phyloP scores from a whole-genome alignment of 2,113 vertebrate species.

The Conger conger region DNA sequence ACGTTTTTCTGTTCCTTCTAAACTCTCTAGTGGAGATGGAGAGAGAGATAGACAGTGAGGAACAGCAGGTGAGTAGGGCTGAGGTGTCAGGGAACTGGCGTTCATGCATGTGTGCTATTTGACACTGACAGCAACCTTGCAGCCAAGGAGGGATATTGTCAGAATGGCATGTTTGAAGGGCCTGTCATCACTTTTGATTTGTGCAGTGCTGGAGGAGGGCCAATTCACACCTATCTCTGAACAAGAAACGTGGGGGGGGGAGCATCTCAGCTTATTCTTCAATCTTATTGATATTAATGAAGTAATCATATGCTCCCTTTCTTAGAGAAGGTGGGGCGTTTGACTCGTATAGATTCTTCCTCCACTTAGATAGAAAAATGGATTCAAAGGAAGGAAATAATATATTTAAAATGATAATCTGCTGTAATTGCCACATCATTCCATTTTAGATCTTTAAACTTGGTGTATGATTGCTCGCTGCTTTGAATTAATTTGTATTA shows the following conservation, averaged over 20 bases:
- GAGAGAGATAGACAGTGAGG: constrained; percentile 5
- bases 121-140: constrained; percentile 8
- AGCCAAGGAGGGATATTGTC: constrained; percentile 11
- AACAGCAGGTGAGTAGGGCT: constrained; percentile 12
- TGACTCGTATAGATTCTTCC: not conserved
- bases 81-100: not conserved
- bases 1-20: not conserved
- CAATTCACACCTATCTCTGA: not conserved
- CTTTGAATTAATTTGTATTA: no score
- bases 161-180: constrained; percentile 7
- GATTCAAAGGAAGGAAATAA: no score
- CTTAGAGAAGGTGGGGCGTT: not conserved
- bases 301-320: not conserved
- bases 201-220: not conserved
- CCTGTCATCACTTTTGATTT: constrained; percentile 18
- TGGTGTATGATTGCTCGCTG: no score
- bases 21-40: not conserved
- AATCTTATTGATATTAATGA: constrained; percentile 10
- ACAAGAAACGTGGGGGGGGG: not conserved
- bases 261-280: not conserved
- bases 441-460: no score
- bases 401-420: no score
- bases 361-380: no score
- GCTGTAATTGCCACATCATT: no score
- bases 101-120: constrained; percentile 15